Percentiles rank a stretch among this genome's conserved stretches.
These are phyloP conservation scores for Hiodon alosoides DNA, from an alignment of 2,113 vertebrate genomes.

Conservation along the genomic window DNA sequence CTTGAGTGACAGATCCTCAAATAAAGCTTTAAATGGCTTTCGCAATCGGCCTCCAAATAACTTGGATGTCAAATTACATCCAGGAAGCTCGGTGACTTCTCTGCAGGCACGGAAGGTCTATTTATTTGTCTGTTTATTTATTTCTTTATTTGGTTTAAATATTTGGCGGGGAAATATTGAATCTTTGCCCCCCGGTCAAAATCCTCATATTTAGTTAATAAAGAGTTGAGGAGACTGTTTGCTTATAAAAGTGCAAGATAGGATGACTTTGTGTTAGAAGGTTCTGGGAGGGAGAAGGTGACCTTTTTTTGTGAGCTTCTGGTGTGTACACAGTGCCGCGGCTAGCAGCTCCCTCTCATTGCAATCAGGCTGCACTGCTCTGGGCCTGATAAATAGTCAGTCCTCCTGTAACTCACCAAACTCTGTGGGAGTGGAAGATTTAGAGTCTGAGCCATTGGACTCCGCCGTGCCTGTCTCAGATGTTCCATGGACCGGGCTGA, in stretches of 20 bases:
- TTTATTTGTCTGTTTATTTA: slow-evolving; percentile 80
- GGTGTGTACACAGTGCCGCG: slow-evolving; percentile 48
- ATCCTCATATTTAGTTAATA: slow-evolving; percentile 87
- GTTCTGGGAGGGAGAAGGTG: slow-evolving; percentile 65
- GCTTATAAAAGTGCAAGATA: slow-evolving; percentile 58
- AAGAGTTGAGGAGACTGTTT: slow-evolving; percentile 80
- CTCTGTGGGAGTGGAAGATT: slow-evolving; percentile 28
- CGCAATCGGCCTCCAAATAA: slow-evolving; percentile 81
- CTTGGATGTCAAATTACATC: slow-evolving; percentile 90
- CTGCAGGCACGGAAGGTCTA: slow-evolving; percentile 69
- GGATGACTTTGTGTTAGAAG: slow-evolving; percentile 69
- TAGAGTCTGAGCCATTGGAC: background rate
- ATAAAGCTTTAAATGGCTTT: slow-evolving; percentile 83
- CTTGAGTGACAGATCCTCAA: slow-evolving; percentile 86
- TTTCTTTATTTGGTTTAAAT: slow-evolving; percentile 76
- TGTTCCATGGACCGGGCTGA: background rate
- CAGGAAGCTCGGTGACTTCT: slow-evolving; percentile 73
- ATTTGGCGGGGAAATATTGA: slow-evolving; percentile 88
- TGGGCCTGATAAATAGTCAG: slow-evolving; percentile 37
- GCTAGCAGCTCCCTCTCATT: background rate
- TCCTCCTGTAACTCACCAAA: slow-evolving; percentile 41
- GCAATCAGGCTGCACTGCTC: slow-evolving; percentile 41
- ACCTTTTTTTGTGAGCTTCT: slow-evolving; percentile 61
- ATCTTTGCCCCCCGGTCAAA: slow-evolving; percentile 78
- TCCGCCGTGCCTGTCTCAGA: background rate